Conservation (phyloP, 92 coral and sea anemone species). For the Siderastrea siderea region DNA sequence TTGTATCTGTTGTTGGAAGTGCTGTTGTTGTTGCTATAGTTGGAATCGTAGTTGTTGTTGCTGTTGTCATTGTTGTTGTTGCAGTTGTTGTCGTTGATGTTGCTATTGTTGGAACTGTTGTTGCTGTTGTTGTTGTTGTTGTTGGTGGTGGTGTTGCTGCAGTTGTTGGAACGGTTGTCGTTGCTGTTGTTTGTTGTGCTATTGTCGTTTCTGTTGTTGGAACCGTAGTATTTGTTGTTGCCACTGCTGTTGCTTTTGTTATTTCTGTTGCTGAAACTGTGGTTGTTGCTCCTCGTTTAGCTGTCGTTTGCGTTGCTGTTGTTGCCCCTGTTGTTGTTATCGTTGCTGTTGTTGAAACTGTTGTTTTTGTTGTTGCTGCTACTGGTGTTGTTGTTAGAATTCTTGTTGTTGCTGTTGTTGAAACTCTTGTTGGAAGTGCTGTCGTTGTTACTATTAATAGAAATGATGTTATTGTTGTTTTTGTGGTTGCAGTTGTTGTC, state of each 20-base stretch:
- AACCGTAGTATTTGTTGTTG: background rate
- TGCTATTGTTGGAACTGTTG: background rate
- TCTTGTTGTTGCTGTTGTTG: too few relatives aligned
- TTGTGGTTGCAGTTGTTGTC: too few relatives aligned
- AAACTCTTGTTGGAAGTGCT: too few relatives aligned
- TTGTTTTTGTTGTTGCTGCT: background rate
- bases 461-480: too few relatives aligned
- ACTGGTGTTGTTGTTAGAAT: background rate
- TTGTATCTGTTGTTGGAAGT: background rate
- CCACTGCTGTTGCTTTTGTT: background rate
- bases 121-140: background rate
- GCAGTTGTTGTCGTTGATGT: slow-evolving; percentile 1
- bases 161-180: background rate
- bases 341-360: background rate
- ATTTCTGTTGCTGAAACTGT: background rate
- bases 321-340: background rate
- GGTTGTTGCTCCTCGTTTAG: background rate
- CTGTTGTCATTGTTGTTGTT: slow-evolving; percentile 17
- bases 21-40: background rate
- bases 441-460: too few relatives aligned
- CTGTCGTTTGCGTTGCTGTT: background rate
- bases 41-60: background rate
- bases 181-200: background rate
- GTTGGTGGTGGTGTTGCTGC: background rate
- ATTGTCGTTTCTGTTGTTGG: background rate